These are phyloP conservation scores for Acanthosepion pharaonis DNA, from an alignment of 2,888 invertebrate genomes.

Conservation along the genomic window DNA sequence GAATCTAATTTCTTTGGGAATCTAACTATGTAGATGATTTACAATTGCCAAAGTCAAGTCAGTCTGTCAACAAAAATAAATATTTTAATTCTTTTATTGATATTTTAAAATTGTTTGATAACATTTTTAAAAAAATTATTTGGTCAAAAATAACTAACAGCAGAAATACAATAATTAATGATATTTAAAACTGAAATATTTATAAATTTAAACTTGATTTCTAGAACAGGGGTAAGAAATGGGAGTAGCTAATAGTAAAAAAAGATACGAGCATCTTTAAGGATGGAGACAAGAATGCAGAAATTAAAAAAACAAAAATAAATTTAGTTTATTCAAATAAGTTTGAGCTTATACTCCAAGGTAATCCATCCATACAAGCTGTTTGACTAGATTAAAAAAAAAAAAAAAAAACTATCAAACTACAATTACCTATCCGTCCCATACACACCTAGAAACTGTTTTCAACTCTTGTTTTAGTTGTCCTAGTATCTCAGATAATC, in stretches of 20 bases:
- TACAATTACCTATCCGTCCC: constrained; percentile 12
- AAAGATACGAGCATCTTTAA: not conserved
- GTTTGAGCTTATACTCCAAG: not conserved
- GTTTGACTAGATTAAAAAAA: not conserved
- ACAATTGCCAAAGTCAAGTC: constrained; percentile 1
- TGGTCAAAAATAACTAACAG: not conserved
- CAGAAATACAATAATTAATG: not conserved
- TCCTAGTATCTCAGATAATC: not conserved
- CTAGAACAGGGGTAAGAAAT: not conserved
- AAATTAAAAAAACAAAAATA: not conserved
- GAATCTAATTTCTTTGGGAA: not conserved
- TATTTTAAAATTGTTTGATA: not conserved
- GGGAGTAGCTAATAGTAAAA: not conserved
- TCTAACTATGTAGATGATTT: not conserved
- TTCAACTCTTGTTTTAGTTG: not conserved
- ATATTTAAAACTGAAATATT: not conserved
- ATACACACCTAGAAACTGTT: constrained; percentile 8
- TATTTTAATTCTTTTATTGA: not conserved
- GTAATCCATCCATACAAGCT: not conserved
- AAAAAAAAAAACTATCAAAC: not conserved
- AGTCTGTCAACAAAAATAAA: constrained; percentile 25
- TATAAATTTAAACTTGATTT: not conserved
- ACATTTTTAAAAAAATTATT: not conserved
- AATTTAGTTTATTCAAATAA: not conserved
- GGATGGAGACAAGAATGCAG: not conserved